Evolutionary conservation across 2,797 vertebrate genomes (phyloP).

Genomic region (Spinus olivaceus): DNA sequence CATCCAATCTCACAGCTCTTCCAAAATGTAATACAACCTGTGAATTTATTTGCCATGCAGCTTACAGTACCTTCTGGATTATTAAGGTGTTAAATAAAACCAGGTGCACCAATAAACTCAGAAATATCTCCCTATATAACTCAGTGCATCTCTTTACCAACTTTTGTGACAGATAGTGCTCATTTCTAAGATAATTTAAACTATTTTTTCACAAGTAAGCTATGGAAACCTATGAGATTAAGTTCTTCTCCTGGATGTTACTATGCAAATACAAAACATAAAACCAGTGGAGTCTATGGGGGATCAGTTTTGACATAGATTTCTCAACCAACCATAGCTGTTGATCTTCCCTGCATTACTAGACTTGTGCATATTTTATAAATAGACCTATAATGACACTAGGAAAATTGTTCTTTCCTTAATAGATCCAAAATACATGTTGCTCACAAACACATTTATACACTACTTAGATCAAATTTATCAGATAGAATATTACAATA

Average conservation of each 20-base stretch:
- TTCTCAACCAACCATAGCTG: background rate
- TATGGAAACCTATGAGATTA: background rate
- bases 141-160: background rate
- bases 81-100: conserved; percentile 52
- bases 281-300: background rate
- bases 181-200: background rate
- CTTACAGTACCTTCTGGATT: conserved; percentile 3
- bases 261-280: background rate
- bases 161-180: background rate
- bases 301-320: background rate
- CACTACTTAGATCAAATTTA: background rate
- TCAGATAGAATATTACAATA: background rate
- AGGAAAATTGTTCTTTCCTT: background rate
- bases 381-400: background rate
- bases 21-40: background rate
- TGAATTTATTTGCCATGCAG: conserved; percentile 23
- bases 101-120: background rate
- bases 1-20: conserved; percentile 9
- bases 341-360: background rate
- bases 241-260: background rate
- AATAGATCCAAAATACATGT: background rate
- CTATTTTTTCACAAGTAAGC: background rate
- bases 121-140: background rate
- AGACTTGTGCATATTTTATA: background rate
- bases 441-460: background rate